A percentile compares a stretch with the other conserved stretches of the same genome.
Conservation (phyloP, 2,113 vertebrate species). For the Nibea coibor region DNA sequence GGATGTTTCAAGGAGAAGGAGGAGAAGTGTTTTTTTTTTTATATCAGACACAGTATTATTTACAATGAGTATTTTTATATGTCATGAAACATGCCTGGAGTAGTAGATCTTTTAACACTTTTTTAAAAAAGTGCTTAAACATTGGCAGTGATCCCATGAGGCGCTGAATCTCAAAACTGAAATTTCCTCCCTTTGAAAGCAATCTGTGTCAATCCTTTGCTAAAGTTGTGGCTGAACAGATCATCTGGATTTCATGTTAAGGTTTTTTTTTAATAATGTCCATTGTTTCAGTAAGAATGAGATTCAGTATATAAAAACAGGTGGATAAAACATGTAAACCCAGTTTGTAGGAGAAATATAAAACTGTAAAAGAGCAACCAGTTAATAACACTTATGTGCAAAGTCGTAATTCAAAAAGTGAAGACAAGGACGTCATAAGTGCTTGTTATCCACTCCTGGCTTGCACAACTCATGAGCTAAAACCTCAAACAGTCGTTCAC, state of each 20-base stretch:
- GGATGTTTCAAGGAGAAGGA: neutral
- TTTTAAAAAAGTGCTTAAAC: constrained; percentile 20
- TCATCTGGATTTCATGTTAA: constrained; percentile 10
- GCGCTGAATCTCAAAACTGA: constrained; percentile 22
- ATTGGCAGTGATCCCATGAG: constrained; percentile 2
- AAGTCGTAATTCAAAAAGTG: neutral
- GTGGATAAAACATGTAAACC: neutral
- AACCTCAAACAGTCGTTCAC: constrained; percentile 12
- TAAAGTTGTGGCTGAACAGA: neutral
- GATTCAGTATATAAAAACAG: constrained; percentile 16
- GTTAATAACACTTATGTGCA: constrained; percentile 8
- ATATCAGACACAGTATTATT: neutral
- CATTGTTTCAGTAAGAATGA: neutral
- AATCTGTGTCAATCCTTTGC: neutral
- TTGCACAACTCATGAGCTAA: neutral
- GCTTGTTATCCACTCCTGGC: constrained; percentile 1
- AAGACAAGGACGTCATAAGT: neutral
- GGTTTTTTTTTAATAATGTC: neutral
- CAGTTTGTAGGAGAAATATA: neutral
- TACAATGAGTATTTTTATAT: neutral
- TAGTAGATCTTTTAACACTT: constrained; percentile 2
- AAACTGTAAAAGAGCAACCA: neutral
- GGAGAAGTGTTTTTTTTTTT: neutral
- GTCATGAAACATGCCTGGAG: neutral
- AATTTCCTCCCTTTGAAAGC: constrained; percentile 2